Conservation (phyloP, 2,888 invertebrate genomes). For the Dichetophora obliterata region DNA sequence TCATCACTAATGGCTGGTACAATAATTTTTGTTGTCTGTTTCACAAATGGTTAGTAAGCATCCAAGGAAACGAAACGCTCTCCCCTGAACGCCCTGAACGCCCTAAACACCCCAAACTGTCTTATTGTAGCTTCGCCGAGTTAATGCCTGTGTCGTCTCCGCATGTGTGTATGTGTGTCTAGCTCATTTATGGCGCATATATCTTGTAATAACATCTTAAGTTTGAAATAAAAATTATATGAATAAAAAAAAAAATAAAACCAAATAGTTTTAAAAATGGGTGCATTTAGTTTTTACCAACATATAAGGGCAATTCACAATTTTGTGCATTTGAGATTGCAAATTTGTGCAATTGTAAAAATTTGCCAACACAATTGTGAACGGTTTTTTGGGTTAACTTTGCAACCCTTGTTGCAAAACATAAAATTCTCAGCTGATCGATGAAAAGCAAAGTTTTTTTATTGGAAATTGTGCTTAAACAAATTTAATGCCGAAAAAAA, state of each 20-base stretch:
- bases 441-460: no score
- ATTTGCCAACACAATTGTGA: no score
- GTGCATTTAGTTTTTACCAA: neutral
- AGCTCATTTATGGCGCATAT: conserved; percentile 7
- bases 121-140: neutral
- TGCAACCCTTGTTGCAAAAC: no score
- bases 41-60: conserved; percentile 26
- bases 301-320: no score
- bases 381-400: no score
- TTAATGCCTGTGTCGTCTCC: neutral
- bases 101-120: neutral
- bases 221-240: neutral
- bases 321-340: no score
- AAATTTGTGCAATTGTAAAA: no score
- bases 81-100: neutral
- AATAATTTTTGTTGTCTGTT: conserved; percentile 10
- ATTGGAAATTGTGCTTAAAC: no score
- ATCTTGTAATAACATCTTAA: neutral
- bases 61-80: conserved; percentile 7
- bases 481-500: no score
- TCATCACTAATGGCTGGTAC: conserved; percentile 29
- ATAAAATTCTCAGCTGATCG: no score
- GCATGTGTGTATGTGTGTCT: neutral
- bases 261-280: neutral
- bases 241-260: neutral